Evolutionary conservation across 2,113 vertebrate genomes (phyloP).

Genomic region (Morone chrysops): DNA sequence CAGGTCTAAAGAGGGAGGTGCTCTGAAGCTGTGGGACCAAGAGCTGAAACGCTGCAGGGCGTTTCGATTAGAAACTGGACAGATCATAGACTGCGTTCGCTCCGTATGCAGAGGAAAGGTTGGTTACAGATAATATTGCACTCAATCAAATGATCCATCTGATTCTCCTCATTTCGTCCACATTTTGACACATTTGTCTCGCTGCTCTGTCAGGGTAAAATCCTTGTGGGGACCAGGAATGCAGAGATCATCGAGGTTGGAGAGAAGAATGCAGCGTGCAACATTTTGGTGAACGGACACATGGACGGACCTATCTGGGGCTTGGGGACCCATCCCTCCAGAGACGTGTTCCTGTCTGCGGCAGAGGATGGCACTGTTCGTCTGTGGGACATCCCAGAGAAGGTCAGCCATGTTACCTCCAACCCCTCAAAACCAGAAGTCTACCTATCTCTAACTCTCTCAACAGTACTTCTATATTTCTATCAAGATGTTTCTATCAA

Average conservation of each 20-base stretch:
- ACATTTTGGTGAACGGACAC: conserved; percentile 94
- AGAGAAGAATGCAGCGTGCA: conserved; percentile 97
- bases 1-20: conserved; percentile 97
- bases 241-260: conserved; percentile 98
- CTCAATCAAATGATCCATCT: background rate
- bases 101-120: conserved; percentile 97
- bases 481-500: background rate
- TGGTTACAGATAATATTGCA: background rate
- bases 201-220: conserved; percentile 89
- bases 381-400: conserved; percentile 96
- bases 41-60: conserved; percentile 95
- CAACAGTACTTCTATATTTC: background rate
- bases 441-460: background rate
- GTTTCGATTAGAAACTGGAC: conserved; percentile 94
- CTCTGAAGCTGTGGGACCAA: conserved; percentile 97
- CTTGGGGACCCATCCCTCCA: conserved; percentile 91
- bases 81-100: conserved; percentile 92
- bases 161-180: background rate
- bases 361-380: conserved; percentile 97
- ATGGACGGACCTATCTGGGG: conserved; percentile 97
- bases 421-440: background rate
- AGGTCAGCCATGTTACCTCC: conserved; percentile 81
- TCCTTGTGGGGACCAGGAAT: conserved; percentile 94
- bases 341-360: conserved; percentile 95
- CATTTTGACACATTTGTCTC: conserved; percentile 4